Percentiles rank a stretch among this genome's conserved stretches.
phyloP scores from a whole-genome alignment of 2,797 vertebrate species.

The Mionectes olivaceus region DNA sequence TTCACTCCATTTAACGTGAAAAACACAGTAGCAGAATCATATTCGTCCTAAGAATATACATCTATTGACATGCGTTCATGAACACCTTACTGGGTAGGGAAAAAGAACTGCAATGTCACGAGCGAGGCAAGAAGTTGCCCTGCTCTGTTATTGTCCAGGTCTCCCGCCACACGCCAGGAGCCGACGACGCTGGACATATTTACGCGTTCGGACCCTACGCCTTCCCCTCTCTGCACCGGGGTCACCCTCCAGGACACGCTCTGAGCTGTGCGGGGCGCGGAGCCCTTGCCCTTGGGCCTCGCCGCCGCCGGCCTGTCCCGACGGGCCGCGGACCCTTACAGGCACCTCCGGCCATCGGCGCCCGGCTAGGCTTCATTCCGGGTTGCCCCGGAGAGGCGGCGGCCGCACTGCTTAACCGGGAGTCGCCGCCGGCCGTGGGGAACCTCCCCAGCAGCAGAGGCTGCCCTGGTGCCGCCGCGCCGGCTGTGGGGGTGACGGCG shows the following conservation, averaged over 20 bases:
- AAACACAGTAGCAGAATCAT: not conserved
- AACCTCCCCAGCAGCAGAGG: not conserved
- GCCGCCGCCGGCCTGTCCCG: not conserved
- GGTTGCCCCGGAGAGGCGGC: not conserved
- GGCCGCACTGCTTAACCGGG: not conserved
- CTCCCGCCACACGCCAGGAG: not conserved
- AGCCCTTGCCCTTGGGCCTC: not conserved
- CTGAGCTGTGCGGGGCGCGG: too few relatives aligned
- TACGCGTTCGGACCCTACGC: not conserved
- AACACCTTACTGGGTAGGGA: not conserved
- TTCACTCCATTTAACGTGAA: not conserved
- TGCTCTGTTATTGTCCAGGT: not conserved
- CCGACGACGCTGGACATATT: not conserved
- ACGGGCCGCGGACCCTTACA: not conserved
- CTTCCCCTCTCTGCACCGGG: not conserved
- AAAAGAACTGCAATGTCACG: not conserved
- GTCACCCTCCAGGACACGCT: not conserved
- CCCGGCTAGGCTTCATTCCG: not conserved
- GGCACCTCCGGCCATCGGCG: not conserved
- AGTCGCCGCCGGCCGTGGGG: not conserved
- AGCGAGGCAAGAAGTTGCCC: not conserved
- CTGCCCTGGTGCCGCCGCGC: not conserved
- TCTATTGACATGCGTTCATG: fast-evolving
- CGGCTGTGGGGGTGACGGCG: not conserved
- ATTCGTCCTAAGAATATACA: not conserved